Percentiles rank a stretch among this genome's conserved stretches.
These are phyloP conservation scores for Macropis europaea DNA, from an alignment of 2,888 invertebrate species.

Conservation along the genomic window DNA sequence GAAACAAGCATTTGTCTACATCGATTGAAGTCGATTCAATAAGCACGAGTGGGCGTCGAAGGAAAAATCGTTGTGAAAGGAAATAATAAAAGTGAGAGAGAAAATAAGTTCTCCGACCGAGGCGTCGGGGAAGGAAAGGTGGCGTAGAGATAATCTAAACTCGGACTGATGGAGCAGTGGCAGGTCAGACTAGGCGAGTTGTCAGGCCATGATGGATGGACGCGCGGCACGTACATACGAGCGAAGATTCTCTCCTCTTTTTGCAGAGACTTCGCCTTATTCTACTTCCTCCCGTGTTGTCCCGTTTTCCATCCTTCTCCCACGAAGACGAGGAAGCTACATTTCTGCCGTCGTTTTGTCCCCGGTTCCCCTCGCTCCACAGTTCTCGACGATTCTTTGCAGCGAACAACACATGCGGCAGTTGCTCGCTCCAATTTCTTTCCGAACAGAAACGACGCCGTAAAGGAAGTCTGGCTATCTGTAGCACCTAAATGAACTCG, in stretches of 20 bases:
- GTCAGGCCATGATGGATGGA: slow-evolving; percentile 71
- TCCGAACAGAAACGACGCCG: not conserved
- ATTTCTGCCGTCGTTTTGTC: not conserved
- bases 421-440: slow-evolving; percentile 34
- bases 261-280: slow-evolving; percentile 44
- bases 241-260: slow-evolving; percentile 56
- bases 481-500: not conserved
- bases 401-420: slow-evolving; percentile 20
- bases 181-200: slow-evolving; percentile 64
- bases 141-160: slow-evolving; percentile 69
- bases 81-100: slow-evolving; percentile 25
- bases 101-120: slow-evolving; percentile 14
- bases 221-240: slow-evolving; percentile 64
- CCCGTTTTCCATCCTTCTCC: slow-evolving; percentile 17
- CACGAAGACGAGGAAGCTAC: not conserved
- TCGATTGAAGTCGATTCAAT: not conserved
- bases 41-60: not conserved
- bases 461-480: not conserved
- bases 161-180: slow-evolving; percentile 67
- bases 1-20: not conserved
- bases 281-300: slow-evolving; percentile 36
- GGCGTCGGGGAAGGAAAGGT: slow-evolving; percentile 40
- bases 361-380: slow-evolving; percentile 9
- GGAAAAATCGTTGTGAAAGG: slow-evolving; percentile 25
- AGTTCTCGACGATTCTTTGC: slow-evolving; percentile 22